Evolutionary conservation across 1,140 invertebrate genomes (phyloP), one percentile per base, ranked within the genome.

Genomic region (Pachyrhynchus sulphureomaculatus): DNA sequence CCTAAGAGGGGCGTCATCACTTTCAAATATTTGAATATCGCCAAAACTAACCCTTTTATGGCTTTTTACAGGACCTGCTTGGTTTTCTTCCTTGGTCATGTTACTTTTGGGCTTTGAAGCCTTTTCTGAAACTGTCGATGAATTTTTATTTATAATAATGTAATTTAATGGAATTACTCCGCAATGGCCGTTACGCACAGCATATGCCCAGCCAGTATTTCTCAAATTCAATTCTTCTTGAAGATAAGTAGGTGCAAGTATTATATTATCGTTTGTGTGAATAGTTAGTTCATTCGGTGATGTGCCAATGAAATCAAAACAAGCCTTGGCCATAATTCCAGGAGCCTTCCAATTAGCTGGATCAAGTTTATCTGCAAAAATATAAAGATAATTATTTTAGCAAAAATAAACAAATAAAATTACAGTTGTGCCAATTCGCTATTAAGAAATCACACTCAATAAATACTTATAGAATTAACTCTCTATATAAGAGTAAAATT

Each of bases 101-200:
- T 52, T 45, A n/a, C 20, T 59, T 51, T 45, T 66, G 0, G 64
- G 66, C 15, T 68, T 44, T 2, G 51, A 48, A 17, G 57, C 36
- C 12, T 32, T 63, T 24, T 51, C 36, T 20, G 36, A 41, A 36
- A 9, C 23, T 20, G 24, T 17, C 33, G 17, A 20, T 23, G 26
- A 45, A 39, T 55, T 66, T 18, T 75, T 75, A 21, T 56, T 62
- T 42, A 71, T 67, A 34, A 75, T 86, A 0, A 94, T 82, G 75
- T 96, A 94, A 73, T 89, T 91, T 0, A 86, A 83, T 2, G 93
- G 93, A 41, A 95, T 82, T 0, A 94, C 75, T 2, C 92, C 93
- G 24, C 78, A 84, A 53, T 67, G 62, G 36, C 83, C 84, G 75
- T 93, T 87, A 39, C 82, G 77, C 3, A 86, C 83, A 0, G 87